Conservation (phyloP, 53 echinoderm and acorn worm genomes). For the Temnopleurus reevesii region DNA sequence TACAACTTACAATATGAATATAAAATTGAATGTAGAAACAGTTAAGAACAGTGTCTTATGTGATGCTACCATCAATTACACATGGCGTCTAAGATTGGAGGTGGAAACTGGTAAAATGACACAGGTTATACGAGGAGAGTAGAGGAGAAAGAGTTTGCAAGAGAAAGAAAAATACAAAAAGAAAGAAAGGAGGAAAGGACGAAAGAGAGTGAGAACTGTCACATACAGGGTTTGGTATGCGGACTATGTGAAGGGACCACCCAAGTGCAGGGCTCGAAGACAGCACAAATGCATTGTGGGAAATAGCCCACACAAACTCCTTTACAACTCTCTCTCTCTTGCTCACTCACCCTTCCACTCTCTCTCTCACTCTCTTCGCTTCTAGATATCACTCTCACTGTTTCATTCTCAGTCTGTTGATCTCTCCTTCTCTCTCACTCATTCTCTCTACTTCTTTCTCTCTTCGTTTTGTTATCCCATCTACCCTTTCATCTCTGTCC, state of each 20-base stretch:
- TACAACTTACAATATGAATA: too few species aligned
- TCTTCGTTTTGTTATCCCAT: too few species aligned
- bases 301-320: constrained; percentile 13
- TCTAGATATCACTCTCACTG: too few species aligned
- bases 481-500: too few species aligned
- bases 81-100: too few species aligned
- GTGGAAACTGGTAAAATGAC: too few species aligned
- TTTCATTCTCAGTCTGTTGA: too few species aligned
- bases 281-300: constrained; percentile 48
- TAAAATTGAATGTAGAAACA: too few species aligned
- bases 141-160: not conserved
- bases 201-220: not conserved
- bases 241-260: constrained; percentile 32
- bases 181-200: not conserved
- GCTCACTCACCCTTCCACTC: not conserved
- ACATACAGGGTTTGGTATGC: constrained; percentile 27
- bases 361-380: not conserved
- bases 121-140: not conserved
- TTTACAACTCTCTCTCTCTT: not conserved
- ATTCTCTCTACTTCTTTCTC: too few species aligned
- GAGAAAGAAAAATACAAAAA: not conserved
- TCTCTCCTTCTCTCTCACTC: too few species aligned
- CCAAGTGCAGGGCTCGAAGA: constrained; percentile 35
- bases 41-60: too few species aligned
- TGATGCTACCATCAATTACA: too few species aligned